Evolutionary conservation across 2,888 invertebrate genomes (phyloP).

Genomic region (Saturnia japonica): DNA sequence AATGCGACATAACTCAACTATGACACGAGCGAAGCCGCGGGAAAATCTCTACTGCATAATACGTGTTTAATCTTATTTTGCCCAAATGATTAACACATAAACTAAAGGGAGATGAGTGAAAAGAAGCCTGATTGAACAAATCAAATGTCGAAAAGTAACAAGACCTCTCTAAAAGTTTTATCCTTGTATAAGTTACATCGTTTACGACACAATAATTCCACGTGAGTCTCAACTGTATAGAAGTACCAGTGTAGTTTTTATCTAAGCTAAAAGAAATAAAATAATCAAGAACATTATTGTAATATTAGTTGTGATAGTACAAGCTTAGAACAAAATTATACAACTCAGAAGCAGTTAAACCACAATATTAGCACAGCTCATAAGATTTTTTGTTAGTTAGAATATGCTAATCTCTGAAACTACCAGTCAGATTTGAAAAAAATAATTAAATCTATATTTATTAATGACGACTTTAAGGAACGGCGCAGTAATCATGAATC

Average conservation of each 20-base stretch:
- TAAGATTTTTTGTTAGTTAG: no score
- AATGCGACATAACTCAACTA: no score
- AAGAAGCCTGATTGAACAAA: constrained; percentile 3
- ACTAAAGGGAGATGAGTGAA: background rate
- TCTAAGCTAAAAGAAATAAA: background rate
- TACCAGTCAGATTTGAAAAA: no score
- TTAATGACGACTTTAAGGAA: no score
- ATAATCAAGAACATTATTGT: background rate
- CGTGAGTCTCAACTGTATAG: background rate
- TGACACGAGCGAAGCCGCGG: no score
- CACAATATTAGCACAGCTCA: no score
- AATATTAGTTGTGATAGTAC: background rate
- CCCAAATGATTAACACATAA: background rate
- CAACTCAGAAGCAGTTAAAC: background rate
- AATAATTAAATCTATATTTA: no score
- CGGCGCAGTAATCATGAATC: no score
- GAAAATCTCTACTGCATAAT: no score
- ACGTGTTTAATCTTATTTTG: background rate
- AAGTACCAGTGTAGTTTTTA: background rate
- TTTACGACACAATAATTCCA: background rate
- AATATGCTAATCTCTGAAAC: no score
- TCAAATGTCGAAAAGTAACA: constrained; percentile 9
- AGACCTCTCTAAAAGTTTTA: background rate
- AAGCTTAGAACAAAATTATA: background rate
- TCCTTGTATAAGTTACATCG: constrained; percentile 7